A percentile compares a stretch with the other conserved stretches of the same genome.
Conservation (phyloP, 2,888 invertebrate genomes). For the Eustalomyia histrio region DNA sequence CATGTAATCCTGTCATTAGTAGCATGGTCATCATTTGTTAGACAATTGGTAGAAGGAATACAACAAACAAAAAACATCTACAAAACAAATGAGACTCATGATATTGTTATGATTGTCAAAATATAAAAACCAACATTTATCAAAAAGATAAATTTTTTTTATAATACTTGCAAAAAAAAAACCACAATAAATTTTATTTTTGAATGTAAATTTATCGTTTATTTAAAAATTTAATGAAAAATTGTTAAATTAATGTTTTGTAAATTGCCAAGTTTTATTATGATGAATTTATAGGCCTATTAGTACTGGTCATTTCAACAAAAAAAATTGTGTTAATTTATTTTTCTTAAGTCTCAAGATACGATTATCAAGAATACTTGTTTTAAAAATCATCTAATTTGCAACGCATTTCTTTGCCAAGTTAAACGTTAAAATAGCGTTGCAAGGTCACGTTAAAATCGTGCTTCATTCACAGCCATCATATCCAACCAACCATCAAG, state of each 20-base stretch:
- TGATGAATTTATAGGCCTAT: constrained; percentile 38
- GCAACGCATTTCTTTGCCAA: constrained; percentile 66
- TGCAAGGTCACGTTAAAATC: constrained; percentile 60
- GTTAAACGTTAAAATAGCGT: constrained; percentile 64
- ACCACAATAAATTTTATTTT: not conserved
- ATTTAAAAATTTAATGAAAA: not conserved
- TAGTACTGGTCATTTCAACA: constrained; percentile 25
- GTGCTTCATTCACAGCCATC: constrained; percentile 51
- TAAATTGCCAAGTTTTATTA: constrained; percentile 27
- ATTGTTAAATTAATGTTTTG: constrained; percentile 25
- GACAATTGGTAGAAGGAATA: not conserved
- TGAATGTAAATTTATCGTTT: not conserved
- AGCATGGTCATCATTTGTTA: constrained; percentile 61
- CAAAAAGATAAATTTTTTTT: constrained; percentile 1
- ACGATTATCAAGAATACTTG: constrained; percentile 31
- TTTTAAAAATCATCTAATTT: constrained; percentile 57
- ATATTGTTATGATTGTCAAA: constrained; percentile 22
- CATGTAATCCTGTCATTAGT: constrained; percentile 58
- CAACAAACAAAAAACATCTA: not conserved
- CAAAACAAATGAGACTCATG: constrained; percentile 6
- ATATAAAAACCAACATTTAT: constrained; percentile 27
- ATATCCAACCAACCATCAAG: constrained; percentile 22
- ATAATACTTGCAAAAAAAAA: not conserved
- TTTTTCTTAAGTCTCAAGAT: not conserved
- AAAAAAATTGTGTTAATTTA: constrained; percentile 35